Percentiles rank a stretch among this genome's conserved stretches.
phyloP scores from a whole-genome alignment of 2,888 invertebrate species.

The Drosophila mercatorum region DNA sequence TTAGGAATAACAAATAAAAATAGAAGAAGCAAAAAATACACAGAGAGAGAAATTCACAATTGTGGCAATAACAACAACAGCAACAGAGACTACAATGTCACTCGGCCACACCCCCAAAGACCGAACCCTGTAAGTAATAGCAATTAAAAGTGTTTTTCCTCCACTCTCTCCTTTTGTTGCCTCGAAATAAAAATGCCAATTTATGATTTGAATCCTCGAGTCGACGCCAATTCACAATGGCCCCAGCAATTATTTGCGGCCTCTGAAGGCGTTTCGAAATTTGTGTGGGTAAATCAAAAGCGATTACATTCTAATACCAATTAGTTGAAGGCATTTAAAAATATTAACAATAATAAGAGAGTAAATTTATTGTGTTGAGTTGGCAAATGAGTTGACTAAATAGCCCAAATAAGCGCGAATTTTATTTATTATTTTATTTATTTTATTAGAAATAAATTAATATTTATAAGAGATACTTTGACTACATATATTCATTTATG shows the following conservation, averaged over 20 bases:
- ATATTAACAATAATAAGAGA: background rate
- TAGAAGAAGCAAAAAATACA: slow-evolving; percentile 16
- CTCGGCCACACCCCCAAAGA: slow-evolving; percentile 20
- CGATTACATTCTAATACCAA: background rate
- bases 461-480: background rate
- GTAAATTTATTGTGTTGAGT: background rate
- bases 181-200: slow-evolving; percentile 55
- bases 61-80: slow-evolving; percentile 20
- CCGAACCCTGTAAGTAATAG: slow-evolving; percentile 49
- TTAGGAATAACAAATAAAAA: slow-evolving; percentile 39
- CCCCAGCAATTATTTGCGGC: slow-evolving; percentile 31
- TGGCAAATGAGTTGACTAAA: background rate
- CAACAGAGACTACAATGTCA: background rate
- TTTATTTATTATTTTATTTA: too few species aligned
- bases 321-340: background rate
- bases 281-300: background rate
- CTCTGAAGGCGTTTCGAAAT: slow-evolving; percentile 1
- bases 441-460: background rate
- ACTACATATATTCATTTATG: too few species aligned
- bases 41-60: slow-evolving; percentile 24
- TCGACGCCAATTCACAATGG: slow-evolving; percentile 32
- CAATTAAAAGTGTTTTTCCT: slow-evolving; percentile 54
- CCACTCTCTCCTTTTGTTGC: slow-evolving; percentile 29
- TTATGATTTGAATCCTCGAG: slow-evolving; percentile 36
- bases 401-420: background rate